Evolutionary conservation across 2,888 invertebrate species (phyloP), one percentile per base, ranked within the genome.

Genomic region (Eilema depressum): DNA sequence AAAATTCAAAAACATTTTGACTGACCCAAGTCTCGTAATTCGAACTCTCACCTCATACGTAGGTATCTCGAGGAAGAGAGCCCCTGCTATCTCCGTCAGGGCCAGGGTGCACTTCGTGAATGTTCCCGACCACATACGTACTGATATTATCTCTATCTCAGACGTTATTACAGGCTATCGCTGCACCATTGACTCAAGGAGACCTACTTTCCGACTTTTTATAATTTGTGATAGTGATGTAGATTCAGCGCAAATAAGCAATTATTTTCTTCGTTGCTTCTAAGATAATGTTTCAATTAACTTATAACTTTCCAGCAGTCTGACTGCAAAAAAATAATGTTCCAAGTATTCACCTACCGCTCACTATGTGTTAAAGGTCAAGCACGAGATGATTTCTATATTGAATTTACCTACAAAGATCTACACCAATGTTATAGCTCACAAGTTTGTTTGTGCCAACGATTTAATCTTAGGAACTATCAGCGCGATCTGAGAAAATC

Each of bases 331-430:
- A 41, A 47, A 47, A 20, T 20, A 20, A 8, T 47, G 20, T 47
- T 17, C 20, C 41, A 41, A 41, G 20, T 20, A 20, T 47, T 20
- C 7, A 47, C 20, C 20, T 47, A 20, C 47, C 37, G 10, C 26
- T 68, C 56, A 37, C 30, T 26, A 56, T 37, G 28, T 26, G 59
- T 61, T 56, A 37, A 63, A 33, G 37, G 26, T 63, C 26, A 62
- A 33, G 30, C 8, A 14, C 26, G 37, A 12, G 53, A 63, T 20
- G 41, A 17, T 63, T n/a, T 14, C 1, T 33, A 25, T 66, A 30
- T 37, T 2, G n/a, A 14, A 41, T 37, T n/a, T 30, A 7, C 20
- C 5, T 59, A 23, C 28, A 26, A 61, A 57, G 1, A 4, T 37
- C 33, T 47, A 41, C 8, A 3, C 0, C 0, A 0, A 41, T 3